Evolutionary conservation across 2,888 invertebrate genomes (phyloP), one percentile per base, ranked within the genome.

Genomic region (Hermodice carunculata): DNA sequence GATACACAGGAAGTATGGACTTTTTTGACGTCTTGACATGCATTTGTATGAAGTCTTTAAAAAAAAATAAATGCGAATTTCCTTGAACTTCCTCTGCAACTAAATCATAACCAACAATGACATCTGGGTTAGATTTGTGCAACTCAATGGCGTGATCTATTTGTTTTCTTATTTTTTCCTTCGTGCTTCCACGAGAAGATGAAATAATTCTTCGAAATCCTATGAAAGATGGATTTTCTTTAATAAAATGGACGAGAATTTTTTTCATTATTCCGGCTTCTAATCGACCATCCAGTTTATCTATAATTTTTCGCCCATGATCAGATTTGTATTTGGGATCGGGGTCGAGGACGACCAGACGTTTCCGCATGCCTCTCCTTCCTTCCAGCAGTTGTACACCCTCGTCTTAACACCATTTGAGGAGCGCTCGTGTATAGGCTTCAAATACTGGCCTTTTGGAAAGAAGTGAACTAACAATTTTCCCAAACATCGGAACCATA

Each of bases 51-150:
- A 69, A 65, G 14, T 69, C 40, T 22, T 64, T 53, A 3, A 74
- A 29, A 56, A 57, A 71, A 60, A 58, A 64, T 11, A 74, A 57
- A 19, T 63, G 61, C 3, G 74, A 63, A 28, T 70, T 61, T 0
- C 74, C 74, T 6, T 44, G 43, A 31, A 74, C 74, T 46, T 74
- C 74, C 31, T 74, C 61, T 11, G 57, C 71, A 0, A 74, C 74
- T 32, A 69, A 22, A 43, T 74, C 74, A 46, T 63, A 73, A 3
- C 69, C 74, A 0, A 68, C 43, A n/a, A 74, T 52, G 42, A 68
- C 65, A 19, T 70, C 29, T 11, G 71, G 71, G 40, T 64, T 70
- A 43, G 59, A 64, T n/a, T 54, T 24, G 56, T 70, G 61, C 1
- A 74, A 58, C 1, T 22, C 19, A 8, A 61, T 22, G 11, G 63